Percentiles rank a stretch among this genome's conserved stretches.
phyloP scores from a whole-genome alignment of 2,797 vertebrate genomes.

The Enteromius trimaculatus region DNA sequence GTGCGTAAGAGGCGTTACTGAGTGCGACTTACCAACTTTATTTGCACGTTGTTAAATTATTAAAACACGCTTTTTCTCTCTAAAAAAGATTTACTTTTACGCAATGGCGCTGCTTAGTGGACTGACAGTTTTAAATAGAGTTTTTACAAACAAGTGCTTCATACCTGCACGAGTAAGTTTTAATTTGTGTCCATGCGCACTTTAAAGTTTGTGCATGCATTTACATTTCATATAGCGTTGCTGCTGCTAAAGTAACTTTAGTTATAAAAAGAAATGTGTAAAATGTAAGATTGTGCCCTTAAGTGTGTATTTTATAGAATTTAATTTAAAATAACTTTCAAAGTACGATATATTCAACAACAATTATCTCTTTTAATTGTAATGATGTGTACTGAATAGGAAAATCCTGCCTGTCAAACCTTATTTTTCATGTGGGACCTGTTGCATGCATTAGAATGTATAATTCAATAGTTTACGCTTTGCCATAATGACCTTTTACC shows the following conservation, averaged over 20 bases:
- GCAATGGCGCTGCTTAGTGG: not conserved
- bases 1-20: not conserved
- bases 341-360: not conserved
- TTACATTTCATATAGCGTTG: too few species aligned
- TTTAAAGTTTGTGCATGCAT: not conserved
- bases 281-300: not conserved
- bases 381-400: not conserved
- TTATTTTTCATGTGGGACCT: not conserved
- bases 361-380: not conserved
- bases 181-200: not conserved
- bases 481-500: conserved; percentile 20
- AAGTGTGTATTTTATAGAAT: not conserved
- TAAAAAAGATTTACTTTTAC: not conserved
- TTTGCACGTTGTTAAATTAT: not conserved
- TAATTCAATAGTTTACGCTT: not conserved
- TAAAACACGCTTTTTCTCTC: not conserved
- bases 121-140: not conserved
- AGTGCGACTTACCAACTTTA: not conserved
- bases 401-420: not conserved
- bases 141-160: conserved; percentile 4
- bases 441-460: not conserved
- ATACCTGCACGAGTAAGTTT: conserved; percentile 25
- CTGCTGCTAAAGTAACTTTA: not conserved
- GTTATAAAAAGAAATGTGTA: not conserved
- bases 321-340: not conserved